Conservation (phyloP, 2,888 invertebrate species). For the Bugula neritina region DNA sequence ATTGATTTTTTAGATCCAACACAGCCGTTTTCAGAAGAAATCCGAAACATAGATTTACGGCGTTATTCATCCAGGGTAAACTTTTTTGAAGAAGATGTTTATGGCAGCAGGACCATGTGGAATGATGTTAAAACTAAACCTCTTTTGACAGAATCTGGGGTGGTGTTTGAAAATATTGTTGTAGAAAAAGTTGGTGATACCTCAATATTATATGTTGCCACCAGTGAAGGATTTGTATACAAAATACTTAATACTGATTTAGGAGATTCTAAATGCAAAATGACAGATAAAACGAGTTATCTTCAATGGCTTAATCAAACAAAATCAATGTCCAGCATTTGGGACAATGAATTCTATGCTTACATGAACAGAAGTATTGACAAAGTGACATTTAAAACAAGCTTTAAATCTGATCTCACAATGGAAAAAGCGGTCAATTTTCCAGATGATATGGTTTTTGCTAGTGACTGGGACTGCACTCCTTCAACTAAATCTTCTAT, state of each 20-base stretch:
- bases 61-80: constrained; percentile 16
- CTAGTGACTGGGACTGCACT: constrained; percentile 25
- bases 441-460: constrained; percentile 15
- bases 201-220: constrained; percentile 12
- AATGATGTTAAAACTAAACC: constrained; percentile 11
- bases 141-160: background rate
- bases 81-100: constrained; percentile 26
- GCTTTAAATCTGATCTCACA: constrained; percentile 25
- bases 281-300: background rate
- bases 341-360: constrained; percentile 20
- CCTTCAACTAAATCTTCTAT: background rate
- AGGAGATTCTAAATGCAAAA: background rate
- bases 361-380: constrained; percentile 2
- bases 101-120: constrained; percentile 26
- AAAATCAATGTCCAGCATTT: constrained; percentile 17
- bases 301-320: constrained; percentile 12
- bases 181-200: background rate
- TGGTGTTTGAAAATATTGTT: constrained; percentile 15
- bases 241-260: background rate
- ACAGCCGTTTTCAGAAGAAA: constrained; percentile 21
- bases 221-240: constrained; percentile 3
- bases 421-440: constrained; percentile 23
- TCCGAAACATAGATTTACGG: constrained; percentile 19
- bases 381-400: background rate
- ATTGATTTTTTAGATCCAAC: constrained; percentile 22